phyloP scores from a whole-genome alignment of 2,797 vertebrate species.

The Cygnus olor region DNA sequence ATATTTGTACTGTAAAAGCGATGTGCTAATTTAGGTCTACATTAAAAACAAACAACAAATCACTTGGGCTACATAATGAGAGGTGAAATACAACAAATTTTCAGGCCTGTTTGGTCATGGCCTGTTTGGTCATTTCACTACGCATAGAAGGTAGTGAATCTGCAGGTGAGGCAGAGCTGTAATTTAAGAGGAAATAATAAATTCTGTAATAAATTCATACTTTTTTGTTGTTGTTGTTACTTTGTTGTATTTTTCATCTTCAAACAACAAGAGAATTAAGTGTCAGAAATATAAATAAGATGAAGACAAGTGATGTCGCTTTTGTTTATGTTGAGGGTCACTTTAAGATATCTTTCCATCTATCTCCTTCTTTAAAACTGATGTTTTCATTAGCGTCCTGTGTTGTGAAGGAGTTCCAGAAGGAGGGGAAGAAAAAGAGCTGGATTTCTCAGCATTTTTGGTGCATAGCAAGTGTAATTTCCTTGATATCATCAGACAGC shows the following conservation, averaged over 20 bases:
- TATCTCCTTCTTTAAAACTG: not conserved
- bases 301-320: not conserved
- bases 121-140: not conserved
- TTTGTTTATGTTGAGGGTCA: not conserved
- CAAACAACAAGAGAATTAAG: slow-evolving; percentile 2
- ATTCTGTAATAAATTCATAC: slow-evolving; percentile 42
- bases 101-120: not conserved
- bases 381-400: not conserved
- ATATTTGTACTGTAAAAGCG: not conserved
- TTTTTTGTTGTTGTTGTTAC: not conserved
- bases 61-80: not conserved
- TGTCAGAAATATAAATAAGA: not conserved
- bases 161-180: not conserved
- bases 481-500: not conserved
- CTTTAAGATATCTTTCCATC: not conserved
- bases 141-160: not conserved
- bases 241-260: not conserved
- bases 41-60: not conserved
- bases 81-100: not conserved
- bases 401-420: not conserved
- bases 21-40: not conserved
- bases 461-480: not conserved
- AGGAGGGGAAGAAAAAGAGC: not conserved
- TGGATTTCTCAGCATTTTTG: not conserved
- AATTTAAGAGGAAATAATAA: slow-evolving; percentile 45